phyloP scores from a whole-genome alignment of 2,888 invertebrate genomes.

The Heptascelio sp. region DNA sequence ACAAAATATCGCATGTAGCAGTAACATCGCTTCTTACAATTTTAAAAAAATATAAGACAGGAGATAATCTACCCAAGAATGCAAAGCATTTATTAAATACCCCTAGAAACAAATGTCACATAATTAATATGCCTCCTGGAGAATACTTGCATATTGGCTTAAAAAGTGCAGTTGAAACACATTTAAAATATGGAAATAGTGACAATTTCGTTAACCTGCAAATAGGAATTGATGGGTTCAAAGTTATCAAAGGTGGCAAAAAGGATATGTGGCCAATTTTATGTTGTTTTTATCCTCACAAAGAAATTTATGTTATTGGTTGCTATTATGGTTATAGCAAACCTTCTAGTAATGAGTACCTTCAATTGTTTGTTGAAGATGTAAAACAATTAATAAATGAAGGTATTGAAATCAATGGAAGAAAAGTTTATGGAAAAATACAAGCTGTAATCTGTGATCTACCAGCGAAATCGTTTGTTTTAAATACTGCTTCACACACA shows the following conservation, averaged over 20 bases:
- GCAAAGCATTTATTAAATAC: neutral
- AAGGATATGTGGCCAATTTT: conserved; percentile 50
- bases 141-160: conserved; percentile 16
- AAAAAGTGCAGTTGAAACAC: neutral
- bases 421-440: too few species aligned
- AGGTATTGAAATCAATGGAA: conserved; percentile 7
- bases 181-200: neutral
- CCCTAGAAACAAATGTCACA: neutral
- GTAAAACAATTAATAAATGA: neutral
- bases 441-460: too few species aligned
- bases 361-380: conserved; percentile 11
- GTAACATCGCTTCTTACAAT: too few species aligned
- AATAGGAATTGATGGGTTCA: conserved; percentile 49
- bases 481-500: conserved; percentile 20
- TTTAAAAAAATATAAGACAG: neutral
- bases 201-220: neutral
- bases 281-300: conserved; percentile 14
- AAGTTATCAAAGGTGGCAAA: conserved; percentile 27
- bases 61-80: neutral
- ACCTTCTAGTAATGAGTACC: conserved; percentile 18
- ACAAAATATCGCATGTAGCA: too few species aligned
- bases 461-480: conserved; percentile 48
- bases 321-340: conserved; percentile 24
- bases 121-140: conserved; percentile 9
- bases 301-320: conserved; percentile 30